Conservation (phyloP, 2,113 vertebrate genomes). For the Urocynchramus pylzowi region DNA sequence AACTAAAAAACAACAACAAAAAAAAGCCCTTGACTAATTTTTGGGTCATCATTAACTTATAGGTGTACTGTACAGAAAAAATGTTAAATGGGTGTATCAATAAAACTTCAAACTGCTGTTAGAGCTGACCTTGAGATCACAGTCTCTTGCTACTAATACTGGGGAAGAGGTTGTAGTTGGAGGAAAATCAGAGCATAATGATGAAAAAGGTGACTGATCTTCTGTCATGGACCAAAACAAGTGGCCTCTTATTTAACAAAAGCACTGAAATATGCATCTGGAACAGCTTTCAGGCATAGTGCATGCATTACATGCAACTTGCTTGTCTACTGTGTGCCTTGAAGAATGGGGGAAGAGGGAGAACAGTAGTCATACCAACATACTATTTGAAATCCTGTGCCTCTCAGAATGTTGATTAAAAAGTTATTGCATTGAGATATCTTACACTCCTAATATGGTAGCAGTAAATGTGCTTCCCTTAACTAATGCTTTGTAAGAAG, state of each 20-base stretch:
- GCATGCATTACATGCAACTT: not conserved
- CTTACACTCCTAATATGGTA: not conserved
- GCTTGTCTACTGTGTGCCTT: not conserved
- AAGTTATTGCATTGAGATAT: not conserved
- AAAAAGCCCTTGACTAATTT: not conserved
- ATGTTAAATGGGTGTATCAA: not conserved
- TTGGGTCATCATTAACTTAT: not conserved
- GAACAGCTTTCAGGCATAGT: not conserved
- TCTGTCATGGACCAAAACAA: not conserved
- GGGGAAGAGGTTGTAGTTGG: not conserved
- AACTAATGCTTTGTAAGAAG: not conserved
- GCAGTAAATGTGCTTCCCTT: not conserved
- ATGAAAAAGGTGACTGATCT: not conserved
- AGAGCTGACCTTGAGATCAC: not conserved
- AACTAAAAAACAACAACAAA: not conserved
- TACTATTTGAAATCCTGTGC: not conserved
- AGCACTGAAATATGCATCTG: accelerated
- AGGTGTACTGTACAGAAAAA: not conserved
- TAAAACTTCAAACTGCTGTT: not conserved
- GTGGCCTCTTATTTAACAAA: not conserved
- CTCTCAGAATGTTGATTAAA: not conserved
- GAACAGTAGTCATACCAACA: not conserved
- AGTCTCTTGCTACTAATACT: not conserved
- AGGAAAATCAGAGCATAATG: not conserved
- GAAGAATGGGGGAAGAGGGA: not conserved